Conservation (phyloP, 2,113 vertebrate genomes). For the Nerophis ophidion region DNA sequence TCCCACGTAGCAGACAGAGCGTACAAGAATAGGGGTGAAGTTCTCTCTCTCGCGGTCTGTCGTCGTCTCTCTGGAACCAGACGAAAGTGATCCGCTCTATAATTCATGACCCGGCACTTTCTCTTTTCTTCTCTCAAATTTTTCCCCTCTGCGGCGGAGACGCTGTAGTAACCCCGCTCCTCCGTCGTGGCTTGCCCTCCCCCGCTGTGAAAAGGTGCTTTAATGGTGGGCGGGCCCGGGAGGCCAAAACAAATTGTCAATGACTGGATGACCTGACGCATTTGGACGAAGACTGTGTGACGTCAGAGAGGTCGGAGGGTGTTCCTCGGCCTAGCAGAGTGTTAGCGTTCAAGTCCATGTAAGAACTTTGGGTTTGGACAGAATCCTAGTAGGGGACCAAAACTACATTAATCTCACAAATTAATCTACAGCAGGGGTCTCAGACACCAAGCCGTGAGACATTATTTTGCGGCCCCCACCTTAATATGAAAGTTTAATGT, state of each 20-base stretch:
- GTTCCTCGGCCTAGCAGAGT: constrained; percentile 17
- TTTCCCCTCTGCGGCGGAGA: constrained; percentile 68
- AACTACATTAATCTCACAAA: no score
- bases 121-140: constrained; percentile 70
- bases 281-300: constrained; percentile 30
- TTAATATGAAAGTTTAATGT: no score
- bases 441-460: no score
- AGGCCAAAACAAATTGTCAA: constrained; percentile 18
- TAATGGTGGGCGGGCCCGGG: constrained; percentile 33
- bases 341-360: neutral
- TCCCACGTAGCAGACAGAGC: constrained; percentile 87
- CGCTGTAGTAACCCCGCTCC: constrained; percentile 59
- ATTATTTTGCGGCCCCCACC: no score
- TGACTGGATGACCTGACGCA: constrained; percentile 19
- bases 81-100: constrained; percentile 87
- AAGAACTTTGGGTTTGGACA: no score
- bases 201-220: constrained; percentile 19
- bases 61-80: constrained; percentile 60
- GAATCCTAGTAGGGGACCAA: no score
- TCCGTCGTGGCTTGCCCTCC: constrained; percentile 10
- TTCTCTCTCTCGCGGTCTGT: constrained; percentile 67
- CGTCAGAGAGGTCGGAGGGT: constrained; percentile 31
- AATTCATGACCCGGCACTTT: constrained; percentile 90
- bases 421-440: no score
- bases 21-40: constrained; percentile 83